Evolutionary conservation across 2,113 vertebrate genomes (phyloP).

Genomic region (Eublepharis macularius): DNA sequence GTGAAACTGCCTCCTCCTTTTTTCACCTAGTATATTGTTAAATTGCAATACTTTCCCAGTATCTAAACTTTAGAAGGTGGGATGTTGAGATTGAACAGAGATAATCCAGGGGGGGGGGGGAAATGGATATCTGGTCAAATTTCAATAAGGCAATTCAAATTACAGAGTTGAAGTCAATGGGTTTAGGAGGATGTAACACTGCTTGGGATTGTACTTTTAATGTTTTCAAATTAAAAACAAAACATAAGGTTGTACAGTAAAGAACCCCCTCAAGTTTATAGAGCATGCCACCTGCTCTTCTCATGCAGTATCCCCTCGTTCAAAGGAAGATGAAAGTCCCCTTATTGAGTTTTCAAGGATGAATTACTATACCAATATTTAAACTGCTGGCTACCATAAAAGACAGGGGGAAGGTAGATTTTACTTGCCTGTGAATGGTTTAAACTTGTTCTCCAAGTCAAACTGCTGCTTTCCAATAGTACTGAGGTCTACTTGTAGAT

Average conservation of each 20-base stretch:
- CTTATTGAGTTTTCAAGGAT: not conserved
- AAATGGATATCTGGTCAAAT: not conserved
- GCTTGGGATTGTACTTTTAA: too few relatives aligned
- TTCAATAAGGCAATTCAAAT: too few relatives aligned
- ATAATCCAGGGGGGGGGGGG: not conserved
- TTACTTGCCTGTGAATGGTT: slow-evolving; percentile 88
- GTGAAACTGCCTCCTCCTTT: not conserved
- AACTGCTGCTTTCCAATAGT: slow-evolving; percentile 94
- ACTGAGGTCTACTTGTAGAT: slow-evolving; percentile 89
- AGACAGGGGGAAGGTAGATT: not conserved
- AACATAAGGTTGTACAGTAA: not conserved
- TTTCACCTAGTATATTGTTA: not conserved
- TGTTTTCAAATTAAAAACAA: not conserved
- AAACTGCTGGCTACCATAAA: not conserved
- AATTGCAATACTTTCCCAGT: not conserved
- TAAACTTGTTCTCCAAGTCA: slow-evolving; percentile 95
- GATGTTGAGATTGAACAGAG: not conserved
- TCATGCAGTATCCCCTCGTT: not conserved
- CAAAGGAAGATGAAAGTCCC: not conserved
- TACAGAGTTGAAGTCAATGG: too few relatives aligned
- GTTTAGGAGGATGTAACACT: too few relatives aligned
- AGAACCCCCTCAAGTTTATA: not conserved
- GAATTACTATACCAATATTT: not conserved
- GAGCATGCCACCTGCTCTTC: not conserved
- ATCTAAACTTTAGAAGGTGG: not conserved